Evolutionary conservation across 2,888 invertebrate species (phyloP).

Genomic region (Lepidonotus clava): DNA sequence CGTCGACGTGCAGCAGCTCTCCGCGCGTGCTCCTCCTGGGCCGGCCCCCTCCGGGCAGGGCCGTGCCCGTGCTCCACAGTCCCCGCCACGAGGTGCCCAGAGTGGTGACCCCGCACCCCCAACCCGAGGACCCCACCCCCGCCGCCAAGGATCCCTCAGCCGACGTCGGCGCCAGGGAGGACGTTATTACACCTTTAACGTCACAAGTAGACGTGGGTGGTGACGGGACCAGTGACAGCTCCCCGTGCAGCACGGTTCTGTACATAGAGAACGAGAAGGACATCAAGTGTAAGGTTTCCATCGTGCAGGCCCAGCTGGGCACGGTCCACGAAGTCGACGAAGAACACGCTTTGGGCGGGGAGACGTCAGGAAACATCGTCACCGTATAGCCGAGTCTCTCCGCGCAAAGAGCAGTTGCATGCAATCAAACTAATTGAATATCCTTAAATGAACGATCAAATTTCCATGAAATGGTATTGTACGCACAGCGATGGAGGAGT

Average conservation of each 20-base stretch:
- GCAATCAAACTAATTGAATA: too few species aligned
- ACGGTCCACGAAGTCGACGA: slow-evolving; percentile 18
- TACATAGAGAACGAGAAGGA: slow-evolving; percentile 9
- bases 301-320: not conserved
- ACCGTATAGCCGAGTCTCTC: slow-evolving; percentile 13
- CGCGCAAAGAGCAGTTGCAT: too few species aligned
- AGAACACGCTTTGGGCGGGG: not conserved
- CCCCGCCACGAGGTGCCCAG: too few species aligned
- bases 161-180: not conserved
- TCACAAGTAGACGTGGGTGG: not conserved
- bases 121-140: not conserved
- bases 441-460: too few species aligned
- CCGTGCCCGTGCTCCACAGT: not conserved
- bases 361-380: not conserved
- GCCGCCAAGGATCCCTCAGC: not conserved
- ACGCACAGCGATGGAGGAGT: too few species aligned
- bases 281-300: slow-evolving; percentile 11
- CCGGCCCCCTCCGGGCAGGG: not conserved
- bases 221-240: too few species aligned
- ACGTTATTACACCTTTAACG: not conserved
- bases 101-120: too few species aligned
- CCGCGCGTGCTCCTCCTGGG: not conserved
- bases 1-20: not conserved
- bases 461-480: too few species aligned
- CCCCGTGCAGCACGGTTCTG: not conserved